Percentiles rank a stretch among this genome's conserved stretches.
Evolutionary conservation across 2,797 vertebrate genomes (phyloP).

Genomic region (Sphenodon punctatus): DNA sequence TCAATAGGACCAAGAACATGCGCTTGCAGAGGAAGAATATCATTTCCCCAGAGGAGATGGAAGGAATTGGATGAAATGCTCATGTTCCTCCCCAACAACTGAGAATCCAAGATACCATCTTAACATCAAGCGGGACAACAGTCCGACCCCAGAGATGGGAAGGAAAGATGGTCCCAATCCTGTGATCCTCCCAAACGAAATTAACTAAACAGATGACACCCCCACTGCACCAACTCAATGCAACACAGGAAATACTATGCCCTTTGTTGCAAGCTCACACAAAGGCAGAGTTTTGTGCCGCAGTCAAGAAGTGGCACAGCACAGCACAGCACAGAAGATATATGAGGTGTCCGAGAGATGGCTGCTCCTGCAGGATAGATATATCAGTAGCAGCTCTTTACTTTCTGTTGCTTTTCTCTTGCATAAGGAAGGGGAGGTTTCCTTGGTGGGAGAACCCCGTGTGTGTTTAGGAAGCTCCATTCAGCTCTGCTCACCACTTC

Average conservation of each 20-base stretch:
- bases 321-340: background rate
- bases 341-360: background rate
- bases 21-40: conserved; percentile 17
- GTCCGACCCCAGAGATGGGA: background rate
- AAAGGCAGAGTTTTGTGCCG: conserved; percentile 31
- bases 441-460: background rate
- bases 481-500: background rate
- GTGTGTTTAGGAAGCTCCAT: background rate
- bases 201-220: background rate
- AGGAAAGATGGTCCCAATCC: background rate
- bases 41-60: conserved; percentile 10
- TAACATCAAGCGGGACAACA: conserved; percentile 23
- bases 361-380: background rate
- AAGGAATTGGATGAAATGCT: conserved; percentile 40
- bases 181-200: background rate
- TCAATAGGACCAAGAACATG: conserved; percentile 21
- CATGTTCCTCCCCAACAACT: conserved; percentile 24
- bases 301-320: background rate
- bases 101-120: conserved; percentile 2
- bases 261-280: background rate
- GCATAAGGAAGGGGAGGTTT: background rate
- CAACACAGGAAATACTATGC: conserved; percentile 7
- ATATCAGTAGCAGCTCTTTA: background rate
- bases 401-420: background rate
- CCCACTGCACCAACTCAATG: background rate